A percentile compares a stretch with the other conserved stretches of the same genome.
These are phyloP conservation scores for Leptonema lineaticorne DNA, from an alignment of 1,140 invertebrate species.

Conservation along the genomic window DNA sequence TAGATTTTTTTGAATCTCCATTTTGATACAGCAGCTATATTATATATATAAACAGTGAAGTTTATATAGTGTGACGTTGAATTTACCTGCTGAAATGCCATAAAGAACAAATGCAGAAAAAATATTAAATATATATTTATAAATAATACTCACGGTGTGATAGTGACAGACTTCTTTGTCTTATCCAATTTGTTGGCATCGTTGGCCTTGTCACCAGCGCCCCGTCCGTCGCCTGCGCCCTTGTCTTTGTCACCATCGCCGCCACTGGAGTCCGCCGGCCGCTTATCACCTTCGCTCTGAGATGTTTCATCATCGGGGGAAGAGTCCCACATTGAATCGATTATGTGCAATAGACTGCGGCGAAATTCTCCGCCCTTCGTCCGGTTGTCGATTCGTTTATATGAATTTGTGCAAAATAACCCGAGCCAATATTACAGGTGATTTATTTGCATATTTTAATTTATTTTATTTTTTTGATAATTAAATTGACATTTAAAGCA, in stretches of 20 bases:
- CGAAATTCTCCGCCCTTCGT: conserved; percentile 56
- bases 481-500: conserved; percentile 11
- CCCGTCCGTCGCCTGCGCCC: conserved; percentile 54
- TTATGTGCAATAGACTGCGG: conserved; percentile 61
- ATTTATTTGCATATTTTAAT: conserved; percentile 4
- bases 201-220: conserved; percentile 49
- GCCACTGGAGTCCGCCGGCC: conserved; percentile 9
- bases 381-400: conserved; percentile 17
- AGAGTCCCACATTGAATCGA: conserved; percentile 60
- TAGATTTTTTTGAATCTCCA: too few relatives aligned
- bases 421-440: conserved; percentile 1
- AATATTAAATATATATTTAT: neutral
- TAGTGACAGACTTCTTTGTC: conserved; percentile 51
- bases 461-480: too few relatives aligned
- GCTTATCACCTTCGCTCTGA: conserved; percentile 53
- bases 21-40: too few relatives aligned
- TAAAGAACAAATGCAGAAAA: neutral
- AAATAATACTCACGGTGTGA: conserved; percentile 58
- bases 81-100: neutral
- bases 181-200: conserved; percentile 45
- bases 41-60: too few relatives aligned
- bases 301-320: conserved; percentile 59
- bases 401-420: conserved; percentile 29
- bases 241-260: conserved; percentile 34
- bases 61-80: too few relatives aligned